These are phyloP conservation scores for Leptopilina myrica DNA, from an alignment of 2,888 invertebrate species.

Conservation along the genomic window DNA sequence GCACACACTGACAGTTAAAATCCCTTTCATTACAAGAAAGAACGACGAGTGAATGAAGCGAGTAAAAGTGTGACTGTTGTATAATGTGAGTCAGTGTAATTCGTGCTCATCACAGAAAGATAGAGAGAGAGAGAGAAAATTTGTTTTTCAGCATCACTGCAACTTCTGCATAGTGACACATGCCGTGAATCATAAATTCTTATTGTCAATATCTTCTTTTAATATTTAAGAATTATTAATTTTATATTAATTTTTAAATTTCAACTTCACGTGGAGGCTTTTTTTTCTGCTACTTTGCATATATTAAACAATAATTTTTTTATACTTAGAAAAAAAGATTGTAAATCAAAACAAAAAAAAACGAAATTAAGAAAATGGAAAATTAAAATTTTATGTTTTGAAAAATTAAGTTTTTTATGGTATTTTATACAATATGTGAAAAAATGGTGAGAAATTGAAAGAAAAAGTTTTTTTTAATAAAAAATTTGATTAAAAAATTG, in stretches of 20 bases:
- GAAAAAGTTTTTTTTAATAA: not conserved
- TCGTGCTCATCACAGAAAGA: conserved; percentile 54
- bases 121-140: conserved; percentile 41
- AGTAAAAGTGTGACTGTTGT: conserved; percentile 56
- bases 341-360: too few relatives aligned
- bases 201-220: conserved; percentile 43
- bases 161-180: conserved; percentile 48
- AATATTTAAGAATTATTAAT: not conserved
- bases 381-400: too few relatives aligned
- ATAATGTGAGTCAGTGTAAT: conserved; percentile 53
- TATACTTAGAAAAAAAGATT: too few relatives aligned
- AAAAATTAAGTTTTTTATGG: too few relatives aligned
- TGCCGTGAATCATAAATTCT: conserved; percentile 50
- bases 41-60: conserved; percentile 55
- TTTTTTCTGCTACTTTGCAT: not conserved
- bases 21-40: conserved; percentile 46
- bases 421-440: too few relatives aligned
- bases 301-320: too few relatives aligned
- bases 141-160: conserved; percentile 53
- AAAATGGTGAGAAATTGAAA: too few relatives aligned
- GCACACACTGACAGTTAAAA: conserved; percentile 23
- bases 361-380: too few relatives aligned
- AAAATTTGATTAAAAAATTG: not conserved
- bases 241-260: not conserved
- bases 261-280: not conserved